A percentile compares a stretch with the other conserved stretches of the same genome.
Conservation (phyloP, 1,140 invertebrate species). For the Magallana angulata region DNA sequence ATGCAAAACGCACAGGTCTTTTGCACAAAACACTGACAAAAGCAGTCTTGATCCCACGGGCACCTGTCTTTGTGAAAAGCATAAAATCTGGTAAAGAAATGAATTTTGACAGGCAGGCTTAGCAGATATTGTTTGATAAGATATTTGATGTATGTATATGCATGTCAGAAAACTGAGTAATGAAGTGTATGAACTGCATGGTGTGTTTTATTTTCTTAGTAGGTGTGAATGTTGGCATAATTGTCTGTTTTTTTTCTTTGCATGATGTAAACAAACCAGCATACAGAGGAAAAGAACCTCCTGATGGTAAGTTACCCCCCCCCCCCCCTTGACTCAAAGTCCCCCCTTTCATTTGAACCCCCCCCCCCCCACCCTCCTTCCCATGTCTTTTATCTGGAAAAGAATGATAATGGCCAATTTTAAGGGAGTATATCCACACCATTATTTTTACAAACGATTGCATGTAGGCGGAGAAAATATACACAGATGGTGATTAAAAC, state of each 20-base stretch:
- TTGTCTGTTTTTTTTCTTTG: slow-evolving; percentile 1
- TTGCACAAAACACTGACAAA: not conserved
- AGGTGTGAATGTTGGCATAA: slow-evolving; percentile 15
- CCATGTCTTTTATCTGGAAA: no score
- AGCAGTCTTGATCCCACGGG: not conserved
- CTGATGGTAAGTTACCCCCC: slow-evolving; percentile 17
- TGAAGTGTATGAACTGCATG: not conserved
- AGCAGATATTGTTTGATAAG: not conserved
- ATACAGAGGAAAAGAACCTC: slow-evolving; percentile 32
- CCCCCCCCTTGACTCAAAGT: not conserved
- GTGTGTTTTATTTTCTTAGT: not conserved
- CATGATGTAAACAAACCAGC: slow-evolving; percentile 33
- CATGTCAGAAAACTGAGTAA: not conserved
- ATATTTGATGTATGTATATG: not conserved
- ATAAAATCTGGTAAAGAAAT: not conserved
- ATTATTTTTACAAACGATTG: no score
- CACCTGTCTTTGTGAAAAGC: not conserved
- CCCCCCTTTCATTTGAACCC: not conserved
- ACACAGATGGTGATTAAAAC: no score
- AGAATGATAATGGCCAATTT: no score
- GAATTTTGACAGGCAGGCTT: no score
- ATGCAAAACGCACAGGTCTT: not conserved
- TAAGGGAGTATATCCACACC: no score
- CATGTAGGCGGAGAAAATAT: no score
- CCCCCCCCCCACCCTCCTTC: not conserved